These are phyloP conservation scores for Rhegmatorhina hoffmannsi DNA, from an alignment of 2,113 vertebrate species.

Conservation along the genomic window DNA sequence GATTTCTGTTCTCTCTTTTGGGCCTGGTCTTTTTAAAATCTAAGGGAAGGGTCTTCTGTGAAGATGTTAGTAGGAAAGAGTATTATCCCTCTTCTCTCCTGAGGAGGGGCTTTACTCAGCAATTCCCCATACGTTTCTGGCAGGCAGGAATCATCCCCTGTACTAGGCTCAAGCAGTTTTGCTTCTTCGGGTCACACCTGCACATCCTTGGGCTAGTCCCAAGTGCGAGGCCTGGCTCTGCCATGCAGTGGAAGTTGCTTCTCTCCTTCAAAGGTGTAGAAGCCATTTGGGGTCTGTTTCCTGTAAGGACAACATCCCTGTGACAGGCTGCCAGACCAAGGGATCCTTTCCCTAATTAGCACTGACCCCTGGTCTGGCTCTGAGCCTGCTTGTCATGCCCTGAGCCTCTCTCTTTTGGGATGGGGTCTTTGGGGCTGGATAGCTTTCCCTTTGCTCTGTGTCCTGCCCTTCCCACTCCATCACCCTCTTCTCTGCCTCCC, in stretches of 20 bases:
- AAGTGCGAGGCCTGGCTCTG: fast-evolving
- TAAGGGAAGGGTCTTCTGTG: neutral
- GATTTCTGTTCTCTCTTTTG: fast-evolving
- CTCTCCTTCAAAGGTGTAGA: neutral
- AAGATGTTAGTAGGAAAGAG: no score
- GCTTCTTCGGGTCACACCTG: neutral
- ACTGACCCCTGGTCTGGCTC: neutral
- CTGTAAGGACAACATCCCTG: neutral
- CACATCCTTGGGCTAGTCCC: neutral
- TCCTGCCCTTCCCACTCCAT: neutral
- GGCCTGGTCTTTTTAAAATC: neutral
- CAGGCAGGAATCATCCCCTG: neutral
- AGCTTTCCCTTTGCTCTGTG: fast-evolving
- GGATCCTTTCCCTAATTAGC: neutral
- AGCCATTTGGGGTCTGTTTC: neutral
- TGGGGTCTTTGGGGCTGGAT: neutral
- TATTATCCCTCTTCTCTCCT: neutral
- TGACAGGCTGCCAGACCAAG: neutral
- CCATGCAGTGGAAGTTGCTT: neutral
- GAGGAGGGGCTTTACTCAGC: neutral
- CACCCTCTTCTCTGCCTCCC: neutral
- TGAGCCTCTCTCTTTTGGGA: neutral
- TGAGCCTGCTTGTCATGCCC: neutral
- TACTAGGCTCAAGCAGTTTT: fast-evolving
- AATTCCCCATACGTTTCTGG: fast-evolving